These are phyloP conservation scores for Sterrhoptilus dennistouni DNA, from an alignment of 2,113 vertebrate genomes.

Conservation along the genomic window DNA sequence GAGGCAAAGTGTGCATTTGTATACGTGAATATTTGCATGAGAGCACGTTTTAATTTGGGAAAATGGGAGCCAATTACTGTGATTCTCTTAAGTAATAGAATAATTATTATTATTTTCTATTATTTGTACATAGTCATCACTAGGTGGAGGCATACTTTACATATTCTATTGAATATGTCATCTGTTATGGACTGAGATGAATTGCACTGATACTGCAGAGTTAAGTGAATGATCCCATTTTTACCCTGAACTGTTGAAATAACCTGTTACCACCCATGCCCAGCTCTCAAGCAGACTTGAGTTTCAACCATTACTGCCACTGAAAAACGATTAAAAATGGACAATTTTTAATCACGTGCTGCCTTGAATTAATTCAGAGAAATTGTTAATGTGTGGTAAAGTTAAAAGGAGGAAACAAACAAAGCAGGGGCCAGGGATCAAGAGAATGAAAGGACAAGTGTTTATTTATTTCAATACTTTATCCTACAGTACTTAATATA, in stretches of 20 bases:
- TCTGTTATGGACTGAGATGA: constrained; percentile 10
- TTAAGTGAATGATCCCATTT: background rate
- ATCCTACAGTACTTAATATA: too few species aligned
- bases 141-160: constrained; percentile 70
- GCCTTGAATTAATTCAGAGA: background rate
- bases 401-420: background rate
- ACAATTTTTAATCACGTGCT: background rate
- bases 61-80: background rate
- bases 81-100: constrained; percentile 2
- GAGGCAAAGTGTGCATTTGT: background rate
- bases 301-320: background rate
- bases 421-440: background rate
- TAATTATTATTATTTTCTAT: constrained; percentile 45
- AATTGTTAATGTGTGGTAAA: background rate
- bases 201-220: background rate
- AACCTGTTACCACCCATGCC: background rate
- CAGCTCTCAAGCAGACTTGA: background rate
- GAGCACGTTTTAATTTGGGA: background rate
- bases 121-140: constrained; percentile 60
- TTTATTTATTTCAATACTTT: background rate
- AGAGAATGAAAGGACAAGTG: background rate
- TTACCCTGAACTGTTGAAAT: background rate
- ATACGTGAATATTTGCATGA: background rate
- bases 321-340: background rate
- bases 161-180: constrained; percentile 51